These are phyloP conservation scores for Montipora cactus DNA, from an alignment of 64 coral and sea anemone species.

Conservation along the genomic window DNA sequence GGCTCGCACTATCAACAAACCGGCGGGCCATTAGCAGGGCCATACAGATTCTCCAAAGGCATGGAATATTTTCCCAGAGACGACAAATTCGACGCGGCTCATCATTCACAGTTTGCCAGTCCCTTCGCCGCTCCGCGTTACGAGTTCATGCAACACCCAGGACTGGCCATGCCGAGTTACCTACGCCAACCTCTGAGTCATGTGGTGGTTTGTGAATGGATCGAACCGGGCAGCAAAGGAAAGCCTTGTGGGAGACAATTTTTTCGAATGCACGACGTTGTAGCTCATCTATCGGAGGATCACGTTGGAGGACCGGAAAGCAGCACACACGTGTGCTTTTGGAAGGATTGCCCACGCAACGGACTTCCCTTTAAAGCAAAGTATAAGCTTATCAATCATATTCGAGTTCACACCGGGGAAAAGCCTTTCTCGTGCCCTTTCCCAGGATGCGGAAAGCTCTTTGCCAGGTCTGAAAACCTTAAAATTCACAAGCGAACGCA, in stretches of 20 bases:
- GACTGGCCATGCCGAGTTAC: conserved; percentile 88
- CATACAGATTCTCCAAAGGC: conserved; percentile 84
- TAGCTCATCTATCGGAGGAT: conserved; percentile 94
- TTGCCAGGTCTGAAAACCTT: conserved; percentile 94
- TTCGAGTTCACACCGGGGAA: conserved; percentile 91
- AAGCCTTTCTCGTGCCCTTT: conserved; percentile 95
- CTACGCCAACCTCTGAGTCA: conserved; percentile 92
- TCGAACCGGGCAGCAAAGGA: conserved; percentile 92
- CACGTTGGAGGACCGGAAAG: conserved; percentile 97
- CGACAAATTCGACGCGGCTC: conserved; percentile 79
- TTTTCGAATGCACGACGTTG: conserved; percentile 97
- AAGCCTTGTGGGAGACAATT: conserved; percentile 94
- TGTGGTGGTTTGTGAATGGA: conserved; percentile 96
- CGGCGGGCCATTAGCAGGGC: conserved; percentile 36
- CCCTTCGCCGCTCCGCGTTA: conserved; percentile 91
- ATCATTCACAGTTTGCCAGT: conserved; percentile 83
- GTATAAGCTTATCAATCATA: conserved; percentile 97
- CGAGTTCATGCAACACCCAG: conserved; percentile 90
- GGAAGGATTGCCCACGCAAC: conserved; percentile 91
- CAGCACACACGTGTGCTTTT: conserved; percentile 90
- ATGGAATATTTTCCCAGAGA: conserved; percentile 82
- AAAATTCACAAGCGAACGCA: conserved; percentile 98
- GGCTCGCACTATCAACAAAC: conserved; percentile 69
- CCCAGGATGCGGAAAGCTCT: conserved; percentile 90
- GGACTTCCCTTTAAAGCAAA: conserved; percentile 95